Percentiles rank a stretch among this genome's conserved stretches.
These are phyloP conservation scores for Chitala chitala DNA, from an alignment of 2,113 vertebrate genomes.

Conservation along the genomic window DNA sequence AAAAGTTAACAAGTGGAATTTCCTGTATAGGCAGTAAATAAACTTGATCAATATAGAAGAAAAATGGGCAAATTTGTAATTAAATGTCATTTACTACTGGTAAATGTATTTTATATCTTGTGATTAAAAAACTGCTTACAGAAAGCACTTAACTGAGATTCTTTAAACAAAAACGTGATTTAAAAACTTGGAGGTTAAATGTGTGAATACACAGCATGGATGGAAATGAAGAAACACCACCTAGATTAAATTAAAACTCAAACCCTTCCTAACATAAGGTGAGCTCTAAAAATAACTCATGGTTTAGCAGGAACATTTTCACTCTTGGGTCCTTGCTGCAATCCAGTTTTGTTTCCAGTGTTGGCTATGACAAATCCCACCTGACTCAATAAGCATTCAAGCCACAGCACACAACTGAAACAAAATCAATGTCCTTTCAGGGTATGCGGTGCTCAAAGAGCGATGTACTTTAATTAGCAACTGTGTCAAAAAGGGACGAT, in stretches of 20 bases:
- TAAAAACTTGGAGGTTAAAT: constrained; percentile 69
- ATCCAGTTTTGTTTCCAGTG: not conserved
- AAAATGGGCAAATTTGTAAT: too few relatives aligned
- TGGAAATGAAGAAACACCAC: not conserved
- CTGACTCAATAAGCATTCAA: not conserved
- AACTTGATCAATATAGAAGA: too few relatives aligned
- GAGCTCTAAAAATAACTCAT: not conserved
- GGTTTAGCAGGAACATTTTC: not conserved
- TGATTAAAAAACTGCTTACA: too few relatives aligned
- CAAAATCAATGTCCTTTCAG: not conserved
- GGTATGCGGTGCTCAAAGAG: not conserved
- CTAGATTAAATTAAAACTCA: not conserved
- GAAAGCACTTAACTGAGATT: too few relatives aligned
- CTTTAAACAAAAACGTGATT: too few relatives aligned
- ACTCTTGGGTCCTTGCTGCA: not conserved
- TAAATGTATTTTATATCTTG: too few relatives aligned
- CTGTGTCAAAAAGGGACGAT: not conserved
- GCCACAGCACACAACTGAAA: not conserved
- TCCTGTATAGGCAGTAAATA: too few relatives aligned
- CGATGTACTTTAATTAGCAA: not conserved
- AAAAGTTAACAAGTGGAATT: not conserved
- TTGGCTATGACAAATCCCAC: not conserved
- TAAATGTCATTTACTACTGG: too few relatives aligned
- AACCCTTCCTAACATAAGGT: not conserved
- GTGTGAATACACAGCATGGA: not conserved